Evolutionary conservation across 2,888 invertebrate genomes (phyloP).

Genomic region (Ernsta delagoae): DNA sequence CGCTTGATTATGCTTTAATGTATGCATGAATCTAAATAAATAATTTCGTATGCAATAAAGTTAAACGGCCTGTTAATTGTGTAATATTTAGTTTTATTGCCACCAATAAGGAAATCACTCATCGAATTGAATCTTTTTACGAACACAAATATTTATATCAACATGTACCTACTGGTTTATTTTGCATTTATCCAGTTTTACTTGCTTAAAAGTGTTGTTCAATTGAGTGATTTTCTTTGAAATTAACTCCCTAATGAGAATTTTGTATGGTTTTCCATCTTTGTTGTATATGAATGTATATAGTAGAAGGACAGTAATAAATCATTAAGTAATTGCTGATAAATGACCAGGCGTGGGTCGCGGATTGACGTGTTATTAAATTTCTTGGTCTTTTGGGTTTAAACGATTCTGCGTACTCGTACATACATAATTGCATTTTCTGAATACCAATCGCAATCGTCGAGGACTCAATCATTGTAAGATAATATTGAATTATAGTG

Average conservation of each 20-base stretch:
- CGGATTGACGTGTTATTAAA: too few species aligned
- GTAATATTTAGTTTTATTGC: conserved; percentile 7
- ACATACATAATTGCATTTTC: conserved; percentile 47
- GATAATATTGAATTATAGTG: conserved; percentile 29
- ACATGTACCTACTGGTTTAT: too few species aligned
- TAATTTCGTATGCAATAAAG: not conserved
- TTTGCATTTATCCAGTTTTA: too few species aligned
- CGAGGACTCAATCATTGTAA: conserved; percentile 49
- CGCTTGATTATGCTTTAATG: not conserved
- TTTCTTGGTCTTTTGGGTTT: conserved; percentile 28
- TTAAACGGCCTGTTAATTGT: not conserved
- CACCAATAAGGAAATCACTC: conserved; percentile 16
- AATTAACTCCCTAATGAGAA: too few species aligned
- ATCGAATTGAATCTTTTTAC: conserved; percentile 3
- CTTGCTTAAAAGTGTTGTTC: too few species aligned
- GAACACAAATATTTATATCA: not conserved
- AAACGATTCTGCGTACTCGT: conserved; percentile 48
- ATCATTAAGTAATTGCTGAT: too few species aligned
- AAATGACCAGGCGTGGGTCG: too few species aligned
- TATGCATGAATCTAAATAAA: not conserved
- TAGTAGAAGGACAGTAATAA: too few species aligned
- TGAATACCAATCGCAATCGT: conserved; percentile 50
- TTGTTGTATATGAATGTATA: too few species aligned
- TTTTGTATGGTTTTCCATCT: too few species aligned
- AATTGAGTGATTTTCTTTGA: too few species aligned